Conservation (phyloP, 2,113 vertebrate genomes). For the Gadus macrocephalus region DNA sequence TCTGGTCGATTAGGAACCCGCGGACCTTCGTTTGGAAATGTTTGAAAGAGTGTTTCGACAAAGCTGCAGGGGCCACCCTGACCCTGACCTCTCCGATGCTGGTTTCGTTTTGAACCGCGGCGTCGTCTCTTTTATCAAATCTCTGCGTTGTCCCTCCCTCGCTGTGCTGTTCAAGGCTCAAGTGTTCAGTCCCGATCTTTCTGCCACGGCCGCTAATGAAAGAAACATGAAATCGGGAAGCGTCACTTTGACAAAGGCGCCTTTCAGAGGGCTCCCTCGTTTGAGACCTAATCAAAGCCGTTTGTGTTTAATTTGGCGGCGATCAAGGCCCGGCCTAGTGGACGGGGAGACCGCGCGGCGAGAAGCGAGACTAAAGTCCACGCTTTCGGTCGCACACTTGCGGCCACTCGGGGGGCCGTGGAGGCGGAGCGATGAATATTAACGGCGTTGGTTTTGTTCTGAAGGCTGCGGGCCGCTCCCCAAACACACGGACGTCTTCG, state of each 20-base stretch:
- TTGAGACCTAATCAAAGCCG: slow-evolving; percentile 56
- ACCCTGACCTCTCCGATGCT: not conserved
- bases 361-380: not conserved
- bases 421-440: slow-evolving; percentile 24
- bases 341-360: not conserved
- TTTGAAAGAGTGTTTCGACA: slow-evolving; percentile 8
- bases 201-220: slow-evolving; percentile 29
- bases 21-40: not conserved
- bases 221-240: slow-evolving; percentile 43
- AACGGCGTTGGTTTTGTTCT: not conserved
- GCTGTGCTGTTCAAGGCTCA: not conserved
- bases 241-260: slow-evolving; percentile 45
- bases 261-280: slow-evolving; percentile 38
- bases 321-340: slow-evolving; percentile 23
- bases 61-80: not conserved
- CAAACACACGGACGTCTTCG: not conserved
- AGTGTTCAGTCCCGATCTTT: slow-evolving; percentile 12
- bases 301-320: slow-evolving; percentile 58
- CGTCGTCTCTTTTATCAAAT: not conserved
- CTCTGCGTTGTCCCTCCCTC: not conserved
- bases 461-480: not conserved
- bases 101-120: not conserved
- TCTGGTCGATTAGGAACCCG: not conserved
- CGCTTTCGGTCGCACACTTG: slow-evolving; percentile 16
- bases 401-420: not conserved